Percentiles rank a stretch among this genome's conserved stretches.
phyloP scores from a whole-genome alignment of 1,140 invertebrate genomes.

The Solenopsis fugax region DNA sequence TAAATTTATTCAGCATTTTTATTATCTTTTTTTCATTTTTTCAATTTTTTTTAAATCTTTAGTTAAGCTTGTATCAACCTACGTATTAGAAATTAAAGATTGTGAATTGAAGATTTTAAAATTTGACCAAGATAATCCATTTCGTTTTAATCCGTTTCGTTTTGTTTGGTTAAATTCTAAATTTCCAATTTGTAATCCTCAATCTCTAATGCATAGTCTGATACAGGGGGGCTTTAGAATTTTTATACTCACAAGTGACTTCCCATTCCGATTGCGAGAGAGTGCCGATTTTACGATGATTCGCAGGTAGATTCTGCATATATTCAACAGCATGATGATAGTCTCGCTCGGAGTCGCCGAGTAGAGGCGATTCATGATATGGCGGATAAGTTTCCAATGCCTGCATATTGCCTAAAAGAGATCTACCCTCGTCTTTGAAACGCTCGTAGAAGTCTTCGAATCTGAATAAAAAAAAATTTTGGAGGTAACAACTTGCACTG shows the following conservation, averaged over 20 bases:
- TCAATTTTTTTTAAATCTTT: slow-evolving; percentile 16
- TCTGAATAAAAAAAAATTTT: slow-evolving; percentile 86
- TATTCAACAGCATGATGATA: slow-evolving; percentile 91
- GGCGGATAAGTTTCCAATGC: slow-evolving; percentile 89
- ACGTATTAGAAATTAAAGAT: too few species aligned
- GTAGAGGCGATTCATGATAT: slow-evolving; percentile 87
- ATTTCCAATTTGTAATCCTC: too few species aligned
- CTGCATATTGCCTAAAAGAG: slow-evolving; percentile 89
- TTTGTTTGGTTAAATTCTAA: too few species aligned
- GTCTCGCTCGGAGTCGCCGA: slow-evolving; percentile 88
- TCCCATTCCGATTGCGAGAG: slow-evolving; percentile 97
- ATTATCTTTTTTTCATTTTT: slow-evolving; percentile 18
- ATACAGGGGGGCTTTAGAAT: background rate
- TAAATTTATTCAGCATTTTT: slow-evolving; percentile 12
- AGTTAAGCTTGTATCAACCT: background rate
- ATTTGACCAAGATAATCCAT: too few species aligned
- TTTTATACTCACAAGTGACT: slow-evolving; percentile 92
- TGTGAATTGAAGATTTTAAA: too few species aligned
- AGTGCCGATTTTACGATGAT: slow-evolving; percentile 90
- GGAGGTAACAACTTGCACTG: background rate
- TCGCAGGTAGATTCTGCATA: slow-evolving; percentile 84
- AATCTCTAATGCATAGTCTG: too few species aligned
- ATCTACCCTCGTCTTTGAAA: slow-evolving; percentile 84
- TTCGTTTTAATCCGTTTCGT: too few species aligned
- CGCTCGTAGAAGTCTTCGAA: slow-evolving; percentile 95